Conservation (phyloP, 2,797 vertebrate genomes). For the Varecia variegata region DNA sequence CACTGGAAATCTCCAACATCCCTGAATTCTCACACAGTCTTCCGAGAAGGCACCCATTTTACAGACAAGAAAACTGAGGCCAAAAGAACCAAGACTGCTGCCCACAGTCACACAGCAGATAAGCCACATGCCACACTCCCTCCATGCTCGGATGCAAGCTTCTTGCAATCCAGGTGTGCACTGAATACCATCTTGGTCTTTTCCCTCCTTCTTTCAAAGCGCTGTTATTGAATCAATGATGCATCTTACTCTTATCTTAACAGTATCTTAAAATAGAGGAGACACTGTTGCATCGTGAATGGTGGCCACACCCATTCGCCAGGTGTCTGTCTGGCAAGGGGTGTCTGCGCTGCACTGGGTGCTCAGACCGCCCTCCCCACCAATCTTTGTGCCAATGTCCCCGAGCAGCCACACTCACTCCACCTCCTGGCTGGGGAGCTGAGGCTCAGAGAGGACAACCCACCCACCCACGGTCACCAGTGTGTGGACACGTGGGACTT, state of each 20-base stretch:
- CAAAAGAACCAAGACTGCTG: not conserved
- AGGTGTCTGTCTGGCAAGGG: not conserved
- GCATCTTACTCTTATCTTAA: not conserved
- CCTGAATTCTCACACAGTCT: not conserved
- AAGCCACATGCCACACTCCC: fast-evolving
- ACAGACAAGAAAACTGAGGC: not conserved
- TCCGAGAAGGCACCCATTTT: not conserved
- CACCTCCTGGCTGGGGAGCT: not conserved
- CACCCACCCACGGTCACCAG: fast-evolving
- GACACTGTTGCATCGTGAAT: not conserved
- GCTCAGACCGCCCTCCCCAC: not conserved
- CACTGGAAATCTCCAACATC: fast-evolving
- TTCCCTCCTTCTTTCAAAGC: not conserved
- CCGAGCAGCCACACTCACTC: not conserved
- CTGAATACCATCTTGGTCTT: not conserved
- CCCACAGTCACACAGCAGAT: not conserved
- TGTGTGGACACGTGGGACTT: fast-evolving
- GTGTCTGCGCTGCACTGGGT: not conserved
- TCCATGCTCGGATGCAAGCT: fast-evolving
- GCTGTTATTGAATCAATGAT: not conserved
- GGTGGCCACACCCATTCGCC: not conserved
- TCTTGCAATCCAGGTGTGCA: not conserved
- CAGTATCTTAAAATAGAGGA: not conserved
- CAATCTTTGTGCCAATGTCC: not conserved
- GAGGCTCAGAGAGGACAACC: not conserved